These are phyloP conservation scores for Alligator mississippiensis DNA, from an alignment of 2,113 vertebrate species.

Conservation along the genomic window DNA sequence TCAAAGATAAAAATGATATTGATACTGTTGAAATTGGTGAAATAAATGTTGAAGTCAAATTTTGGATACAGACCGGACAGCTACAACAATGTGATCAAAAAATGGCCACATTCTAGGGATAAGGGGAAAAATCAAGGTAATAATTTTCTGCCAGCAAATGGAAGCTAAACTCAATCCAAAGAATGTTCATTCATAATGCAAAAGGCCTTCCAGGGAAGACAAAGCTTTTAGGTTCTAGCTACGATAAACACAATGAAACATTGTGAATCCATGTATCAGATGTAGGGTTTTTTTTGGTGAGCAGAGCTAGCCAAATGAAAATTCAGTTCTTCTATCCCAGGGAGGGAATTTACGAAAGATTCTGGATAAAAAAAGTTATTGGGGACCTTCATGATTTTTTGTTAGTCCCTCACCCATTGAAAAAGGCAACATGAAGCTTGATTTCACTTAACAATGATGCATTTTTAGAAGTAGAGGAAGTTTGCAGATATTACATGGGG, in stretches of 20 bases:
- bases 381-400: background rate
- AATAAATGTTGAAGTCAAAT: background rate
- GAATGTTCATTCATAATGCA: conserved; percentile 48
- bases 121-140: conserved; percentile 18
- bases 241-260: conserved; percentile 6
- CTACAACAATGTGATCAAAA: background rate
- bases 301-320: background rate
- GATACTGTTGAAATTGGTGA: background rate
- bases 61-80: background rate
- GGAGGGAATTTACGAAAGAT: background rate
- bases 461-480: background rate
- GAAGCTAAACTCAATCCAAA: conserved; percentile 6
- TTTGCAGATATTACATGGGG: background rate
- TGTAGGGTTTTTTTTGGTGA: conserved; percentile 4
- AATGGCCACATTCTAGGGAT: background rate
- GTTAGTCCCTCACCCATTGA: background rate
- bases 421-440: background rate
- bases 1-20: background rate
- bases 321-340: background rate
- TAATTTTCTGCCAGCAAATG: background rate
- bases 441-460: background rate
- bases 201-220: background rate
- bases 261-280: background rate
- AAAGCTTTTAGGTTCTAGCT: background rate
- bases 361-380: background rate